These are phyloP conservation scores for Erythrolamprus reginae DNA, from an alignment of 2,113 vertebrate genomes.

Conservation along the genomic window DNA sequence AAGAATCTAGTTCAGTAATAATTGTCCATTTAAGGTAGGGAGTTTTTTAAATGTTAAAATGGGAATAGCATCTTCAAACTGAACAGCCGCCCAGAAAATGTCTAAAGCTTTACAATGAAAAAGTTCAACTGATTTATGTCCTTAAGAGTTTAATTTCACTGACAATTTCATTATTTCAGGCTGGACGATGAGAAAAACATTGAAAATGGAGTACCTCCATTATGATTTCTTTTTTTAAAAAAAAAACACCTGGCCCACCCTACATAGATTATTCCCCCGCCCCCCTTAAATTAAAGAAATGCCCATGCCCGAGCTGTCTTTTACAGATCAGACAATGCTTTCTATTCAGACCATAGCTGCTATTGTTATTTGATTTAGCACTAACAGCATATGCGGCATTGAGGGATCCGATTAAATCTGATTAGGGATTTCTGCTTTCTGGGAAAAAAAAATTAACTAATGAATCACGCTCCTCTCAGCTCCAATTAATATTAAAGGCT, in stretches of 20 bases:
- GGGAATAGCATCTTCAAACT: neutral
- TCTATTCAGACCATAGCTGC: neutral
- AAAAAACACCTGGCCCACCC: too few species aligned
- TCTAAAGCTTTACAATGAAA: neutral
- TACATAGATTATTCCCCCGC: neutral
- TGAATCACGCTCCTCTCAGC: neutral
- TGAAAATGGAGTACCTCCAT: neutral
- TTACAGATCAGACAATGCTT: neutral
- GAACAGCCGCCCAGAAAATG: neutral
- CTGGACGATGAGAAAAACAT: too few species aligned
- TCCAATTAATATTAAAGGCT: constrained; percentile 15
- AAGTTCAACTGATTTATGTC: neutral
- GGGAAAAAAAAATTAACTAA: neutral
- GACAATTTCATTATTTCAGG: neutral
- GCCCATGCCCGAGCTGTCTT: neutral
- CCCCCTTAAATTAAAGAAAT: neutral
- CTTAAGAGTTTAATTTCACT: neutral
- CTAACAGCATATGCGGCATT: neutral
- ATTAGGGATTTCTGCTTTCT: constrained; percentile 9
- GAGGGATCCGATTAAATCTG: constrained; percentile 4
- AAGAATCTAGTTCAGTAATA: neutral
- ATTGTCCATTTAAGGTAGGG: neutral
- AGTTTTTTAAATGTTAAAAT: neutral
- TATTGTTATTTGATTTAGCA: constrained; percentile 9
- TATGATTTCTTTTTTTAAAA: too few species aligned